Evolutionary conservation across 2,888 invertebrate genomes (phyloP), one percentile per base, ranked within the genome.

Genomic region (Autographa gamma): DNA sequence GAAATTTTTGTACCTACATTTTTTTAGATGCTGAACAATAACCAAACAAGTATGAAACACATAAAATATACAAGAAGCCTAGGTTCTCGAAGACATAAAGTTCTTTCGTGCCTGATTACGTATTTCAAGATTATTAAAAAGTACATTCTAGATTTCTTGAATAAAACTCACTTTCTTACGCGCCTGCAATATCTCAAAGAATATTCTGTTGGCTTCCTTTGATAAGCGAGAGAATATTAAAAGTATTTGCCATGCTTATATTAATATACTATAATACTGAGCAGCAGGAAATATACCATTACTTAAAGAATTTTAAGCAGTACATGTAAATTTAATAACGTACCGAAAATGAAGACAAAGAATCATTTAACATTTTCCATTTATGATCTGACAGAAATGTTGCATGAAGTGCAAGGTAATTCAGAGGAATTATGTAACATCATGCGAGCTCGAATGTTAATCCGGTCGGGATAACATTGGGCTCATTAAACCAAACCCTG

Each of bases 401-500:
- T 79, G 81, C 79, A 81, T 82, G 82, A 87, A 87, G 86, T 88
- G 88, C 85, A 91, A 88, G 88, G 87, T 90, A 89, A 88, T 87
- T 87, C 84, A 86, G 86, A 87, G 82, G 87, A 87, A 86, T 87
- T 82, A 85, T 80, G 84, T 87, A 88, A 87, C 86, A 88, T 83
- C 85, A 86, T 81, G 79, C 83, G 82, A 86, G 87, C 86, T 82
- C 83, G 85, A 85, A 85, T 85, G 88, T 90, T 91, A 93, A 93
- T 91, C 90, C 91, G 79, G 81, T 77, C 82, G 72, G 90, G 90
- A 91, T 92, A 91, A 90, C 88, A 90, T 88, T 89, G 86, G 88
- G 83, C 88, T 92, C 93, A 92, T 93, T 93, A 91, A 91, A 90
- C 89, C 88, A 88, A 88, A 88, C 91, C 91, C 92, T 83, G 93